Base-by-base conservation (phyloP, 2,888 invertebrate genomes). In the Drosophila maculinotata region DNA sequence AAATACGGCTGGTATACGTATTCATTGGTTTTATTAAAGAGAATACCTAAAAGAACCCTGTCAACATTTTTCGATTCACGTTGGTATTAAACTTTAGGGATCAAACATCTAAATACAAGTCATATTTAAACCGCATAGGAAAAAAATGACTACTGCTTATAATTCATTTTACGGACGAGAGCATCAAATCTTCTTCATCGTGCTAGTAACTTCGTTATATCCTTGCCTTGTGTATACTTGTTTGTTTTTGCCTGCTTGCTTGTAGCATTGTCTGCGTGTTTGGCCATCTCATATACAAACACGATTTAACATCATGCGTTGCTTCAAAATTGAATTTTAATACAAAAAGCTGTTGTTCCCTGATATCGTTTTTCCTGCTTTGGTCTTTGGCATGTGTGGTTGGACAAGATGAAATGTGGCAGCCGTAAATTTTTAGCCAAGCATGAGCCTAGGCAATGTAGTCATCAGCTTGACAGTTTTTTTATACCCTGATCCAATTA, bases 271-370 rank as follows among this genome's bases (percentile, higher is more conserved):
- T 49, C 44, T 38, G 53, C 49, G 33, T 58, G 82, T 68, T 75
- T 71, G 59, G 59, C 39, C 47, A 76, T 66, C 54, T 70, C 70
- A 85, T 82, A 80, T 83, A 85, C 75, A 87, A 79, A 75, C 88
- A 87, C 73, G 74, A 76, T 75, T 84, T 76, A 20, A 81, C 85
- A 79, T 79, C 75, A 79, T 72, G 75, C 80, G 79, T 62, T 74
- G 70, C 74, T 76, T 63, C 70, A 82, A 89, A 89, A 89, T 89
- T 89, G 85, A 88, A 89, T 89, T 89, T 89, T 88, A 87, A 81
- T 88, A 76, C 85, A 85, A 89, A 88, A 77, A 75, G 82, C 75
- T 39, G 56, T 23, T 38, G 35, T 66, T 63, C 52, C 30, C 30
- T 38, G 25, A 17, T 31, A 36, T 39, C 20, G 17, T 6, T 8